Percentiles rank a stretch among this genome's conserved stretches.
phyloP scores from a whole-genome alignment of 2,113 vertebrate genomes.

The Epinephelus lanceolatus region DNA sequence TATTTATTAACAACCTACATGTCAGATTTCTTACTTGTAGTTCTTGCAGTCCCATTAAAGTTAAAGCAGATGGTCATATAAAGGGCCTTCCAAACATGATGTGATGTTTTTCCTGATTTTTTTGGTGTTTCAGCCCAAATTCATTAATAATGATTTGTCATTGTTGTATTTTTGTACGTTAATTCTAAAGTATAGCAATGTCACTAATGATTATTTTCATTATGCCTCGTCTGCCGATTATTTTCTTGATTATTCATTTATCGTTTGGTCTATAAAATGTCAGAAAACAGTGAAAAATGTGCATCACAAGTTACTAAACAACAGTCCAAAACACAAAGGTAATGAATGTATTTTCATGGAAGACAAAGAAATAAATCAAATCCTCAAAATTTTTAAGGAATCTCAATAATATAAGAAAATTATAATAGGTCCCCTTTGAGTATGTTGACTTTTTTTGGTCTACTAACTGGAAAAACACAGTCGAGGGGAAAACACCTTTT shows the following conservation, averaged over 20 bases:
- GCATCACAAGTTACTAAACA: not conserved
- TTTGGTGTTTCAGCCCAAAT: not conserved
- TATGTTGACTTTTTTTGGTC: not conserved
- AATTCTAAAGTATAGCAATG: no score
- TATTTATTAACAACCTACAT: not conserved
- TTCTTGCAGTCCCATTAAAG: not conserved
- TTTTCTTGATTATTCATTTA: no score
- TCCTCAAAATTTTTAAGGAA: not conserved
- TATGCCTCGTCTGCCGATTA: no score
- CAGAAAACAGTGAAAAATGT: no score
- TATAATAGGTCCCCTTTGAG: no score
- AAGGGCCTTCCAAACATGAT: not conserved
- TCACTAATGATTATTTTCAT: no score
- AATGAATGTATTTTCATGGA: not conserved
- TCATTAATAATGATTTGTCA: not conserved
- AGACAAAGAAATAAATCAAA: not conserved
- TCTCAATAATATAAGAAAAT: no score
- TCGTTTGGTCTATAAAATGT: no score
- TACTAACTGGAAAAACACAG: not conserved
- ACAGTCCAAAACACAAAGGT: not conserved
- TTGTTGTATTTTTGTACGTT: no score
- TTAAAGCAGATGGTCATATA: not conserved
- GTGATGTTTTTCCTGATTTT: no score
- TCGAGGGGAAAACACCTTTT: not conserved
- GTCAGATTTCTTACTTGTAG: not conserved